Base-by-base conservation (phyloP, 2,797 vertebrate genomes). In the Tachyglossus aculeatus region DNA sequence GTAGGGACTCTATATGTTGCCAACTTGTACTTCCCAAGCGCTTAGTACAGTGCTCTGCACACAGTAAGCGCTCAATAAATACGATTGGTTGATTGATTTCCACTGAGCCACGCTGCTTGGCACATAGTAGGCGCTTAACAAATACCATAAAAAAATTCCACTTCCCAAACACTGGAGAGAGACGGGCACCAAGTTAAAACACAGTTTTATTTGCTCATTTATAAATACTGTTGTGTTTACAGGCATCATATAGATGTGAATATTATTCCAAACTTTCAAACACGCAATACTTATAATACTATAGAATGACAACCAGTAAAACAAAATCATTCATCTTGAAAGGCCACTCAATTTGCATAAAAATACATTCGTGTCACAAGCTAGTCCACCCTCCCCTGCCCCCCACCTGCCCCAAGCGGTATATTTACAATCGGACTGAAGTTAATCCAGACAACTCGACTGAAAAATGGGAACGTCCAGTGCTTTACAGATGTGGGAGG, bases 221-320 rank as follows among this genome's bases (percentile, higher is more conserved):
- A 93, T 92, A 93, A 93, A 93, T 92, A 93, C 87, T 86, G 89
- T 89, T 76, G 91, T 93, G 92, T 92, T 91, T 90, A 91, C 90
- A 93, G 86, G 91, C 91, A 90, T 91, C 90, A 80, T 63, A 80
- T 73, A 90, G 86, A 84, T 85, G 91, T 93, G 91, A 86, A 88
- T 88, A 91, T 88, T 89, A 88, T 84, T 88, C 73, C 86, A 92
- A 92, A 92, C 90, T 85, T 90, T 87, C 87, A 91, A 91, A 91
- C 90, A 91, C 87, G 55, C 74, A 86, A 87, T 87, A 91, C 86
- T 90, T 86, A 80, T 77, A 88, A 88, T 82, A 88, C 86, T 90
- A 87, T 86, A 71, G 85, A 88, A 89, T 62, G 88, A 88, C 90
- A 86, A 87, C 76, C 89, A 86, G 79, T 85, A 90, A 91, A 92